phyloP scores from a whole-genome alignment of 1,140 invertebrate genomes.

The Mylabris phalerata region DNA sequence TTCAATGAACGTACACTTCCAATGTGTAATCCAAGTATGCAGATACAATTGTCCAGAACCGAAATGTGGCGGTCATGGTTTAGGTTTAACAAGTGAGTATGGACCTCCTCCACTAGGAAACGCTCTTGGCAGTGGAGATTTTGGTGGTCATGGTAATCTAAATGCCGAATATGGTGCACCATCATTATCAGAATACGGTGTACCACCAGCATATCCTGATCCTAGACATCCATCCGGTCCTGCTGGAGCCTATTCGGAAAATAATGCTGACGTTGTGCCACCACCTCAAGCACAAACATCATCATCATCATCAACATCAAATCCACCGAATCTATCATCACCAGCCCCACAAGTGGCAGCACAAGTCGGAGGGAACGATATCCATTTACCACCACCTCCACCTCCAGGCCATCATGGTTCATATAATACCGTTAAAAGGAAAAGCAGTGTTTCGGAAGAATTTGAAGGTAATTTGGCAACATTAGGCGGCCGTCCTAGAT shows the following conservation, averaged over 20 bases:
- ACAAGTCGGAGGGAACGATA: conserved; percentile 45
- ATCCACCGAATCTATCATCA: conserved; percentile 54
- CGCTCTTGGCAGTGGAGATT: conserved; percentile 54
- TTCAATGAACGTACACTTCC: conserved; percentile 96
- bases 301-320: conserved; percentile 58
- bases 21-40: conserved; percentile 92
- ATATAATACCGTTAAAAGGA: conserved; percentile 78
- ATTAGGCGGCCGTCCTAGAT: conserved; percentile 73
- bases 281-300: conserved; percentile 68
- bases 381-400: conserved; percentile 72
- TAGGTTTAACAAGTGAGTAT: conserved; percentile 53
- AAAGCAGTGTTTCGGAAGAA: conserved; percentile 63
- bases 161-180: conserved; percentile 64
- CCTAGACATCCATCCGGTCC: conserved; percentile 75
- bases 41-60: conserved; percentile 88
- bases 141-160: conserved; percentile 56
- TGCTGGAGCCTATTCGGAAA: conserved; percentile 72
- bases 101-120: conserved; percentile 57
- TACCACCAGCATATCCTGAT: conserved; percentile 72
- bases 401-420: conserved; percentile 64
- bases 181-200: conserved; percentile 59
- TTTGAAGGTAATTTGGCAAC: conserved; percentile 72
- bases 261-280: conserved; percentile 69
- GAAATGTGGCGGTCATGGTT: conserved; percentile 65
- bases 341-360: conserved; percentile 51